Evolutionary conservation across 2,113 vertebrate genomes (phyloP).

Genomic region (Nyctereutes procyonoides): DNA sequence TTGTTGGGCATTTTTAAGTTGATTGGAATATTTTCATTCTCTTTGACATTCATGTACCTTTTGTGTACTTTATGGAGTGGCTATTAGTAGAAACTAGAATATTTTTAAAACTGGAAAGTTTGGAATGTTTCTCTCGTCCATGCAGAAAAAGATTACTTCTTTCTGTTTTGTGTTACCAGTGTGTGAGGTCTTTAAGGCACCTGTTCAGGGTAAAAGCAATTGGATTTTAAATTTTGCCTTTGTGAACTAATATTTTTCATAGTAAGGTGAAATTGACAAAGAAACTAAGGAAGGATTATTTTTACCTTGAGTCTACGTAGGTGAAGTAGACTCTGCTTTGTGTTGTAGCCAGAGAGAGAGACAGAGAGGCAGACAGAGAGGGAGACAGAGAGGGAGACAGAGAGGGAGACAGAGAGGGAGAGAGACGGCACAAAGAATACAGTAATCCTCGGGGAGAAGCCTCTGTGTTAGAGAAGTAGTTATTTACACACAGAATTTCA

Average conservation of each 20-base stretch:
- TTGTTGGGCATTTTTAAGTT: conserved; percentile 49
- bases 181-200: not conserved
- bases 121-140: not conserved
- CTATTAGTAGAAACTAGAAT: conserved; percentile 31
- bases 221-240: conserved; percentile 28
- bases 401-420: conserved; percentile 47
- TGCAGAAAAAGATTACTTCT: not conserved
- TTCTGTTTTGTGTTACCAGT: conserved; percentile 15
- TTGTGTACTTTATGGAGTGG: conserved; percentile 4
- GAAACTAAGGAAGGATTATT: conserved; percentile 61
- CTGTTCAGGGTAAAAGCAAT: conserved; percentile 42
- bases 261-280: conserved; percentile 66
- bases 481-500: conserved; percentile 76
- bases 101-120: conserved; percentile 16
- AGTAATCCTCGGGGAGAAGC: conserved; percentile 75
- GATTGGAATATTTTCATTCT: conserved; percentile 15
- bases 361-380: too few species aligned
- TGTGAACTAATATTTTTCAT: conserved; percentile 34
- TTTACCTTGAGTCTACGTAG: conserved; percentile 75
- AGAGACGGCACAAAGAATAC: conserved; percentile 47
- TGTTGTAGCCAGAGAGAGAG: conserved; percentile 52
- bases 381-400: conserved; percentile 53
- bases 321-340: conserved; percentile 75
- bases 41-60: not conserved
- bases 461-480: conserved; percentile 74